A percentile compares a stretch with the other conserved stretches of the same genome.
These are phyloP conservation scores for Pheosia tremula DNA, from an alignment of 2,888 invertebrate genomes.

Conservation along the genomic window DNA sequence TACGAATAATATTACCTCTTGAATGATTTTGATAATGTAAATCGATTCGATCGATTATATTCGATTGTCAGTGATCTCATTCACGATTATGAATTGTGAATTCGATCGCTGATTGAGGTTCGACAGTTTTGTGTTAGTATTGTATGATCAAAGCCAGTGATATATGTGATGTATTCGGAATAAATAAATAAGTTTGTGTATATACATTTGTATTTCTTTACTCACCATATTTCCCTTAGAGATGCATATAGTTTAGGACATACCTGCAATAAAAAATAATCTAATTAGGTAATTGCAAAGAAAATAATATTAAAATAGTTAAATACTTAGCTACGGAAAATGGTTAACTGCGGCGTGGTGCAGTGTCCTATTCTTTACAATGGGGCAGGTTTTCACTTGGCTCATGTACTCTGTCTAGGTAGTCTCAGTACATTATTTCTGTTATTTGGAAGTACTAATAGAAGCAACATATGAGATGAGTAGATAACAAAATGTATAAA, in stretches of 20 bases:
- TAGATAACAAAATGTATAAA: too few relatives aligned
- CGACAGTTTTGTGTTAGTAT: conserved; percentile 53
- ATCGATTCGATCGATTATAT: conserved; percentile 25
- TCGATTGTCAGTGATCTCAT: conserved; percentile 59
- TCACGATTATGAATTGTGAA: conserved; percentile 76
- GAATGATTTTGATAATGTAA: conserved; percentile 36
- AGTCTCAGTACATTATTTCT: too few relatives aligned
- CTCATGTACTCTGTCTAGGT: too few relatives aligned
- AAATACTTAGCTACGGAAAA: too few relatives aligned
- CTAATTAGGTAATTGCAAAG: too few relatives aligned
- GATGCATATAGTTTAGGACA: neutral
- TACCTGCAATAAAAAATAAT: conserved; percentile 29
- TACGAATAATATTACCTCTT: conserved; percentile 49
- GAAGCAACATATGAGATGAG: too few relatives aligned
- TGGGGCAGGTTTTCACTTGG: too few relatives aligned
- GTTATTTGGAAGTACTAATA: too few relatives aligned
- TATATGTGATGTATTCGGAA: conserved; percentile 54
- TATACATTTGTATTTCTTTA: conserved; percentile 27
- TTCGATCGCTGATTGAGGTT: conserved; percentile 61
- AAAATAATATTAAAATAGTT: too few relatives aligned
- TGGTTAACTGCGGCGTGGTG: too few relatives aligned
- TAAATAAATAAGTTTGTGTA: conserved; percentile 48
- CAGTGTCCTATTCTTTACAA: too few relatives aligned
- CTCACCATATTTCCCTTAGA: conserved; percentile 9
- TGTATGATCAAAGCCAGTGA: conserved; percentile 53